A percentile compares a stretch with the other conserved stretches of the same genome.
Conservation (phyloP, 2,888 invertebrate genomes). For the Plagodis dolabraria region DNA sequence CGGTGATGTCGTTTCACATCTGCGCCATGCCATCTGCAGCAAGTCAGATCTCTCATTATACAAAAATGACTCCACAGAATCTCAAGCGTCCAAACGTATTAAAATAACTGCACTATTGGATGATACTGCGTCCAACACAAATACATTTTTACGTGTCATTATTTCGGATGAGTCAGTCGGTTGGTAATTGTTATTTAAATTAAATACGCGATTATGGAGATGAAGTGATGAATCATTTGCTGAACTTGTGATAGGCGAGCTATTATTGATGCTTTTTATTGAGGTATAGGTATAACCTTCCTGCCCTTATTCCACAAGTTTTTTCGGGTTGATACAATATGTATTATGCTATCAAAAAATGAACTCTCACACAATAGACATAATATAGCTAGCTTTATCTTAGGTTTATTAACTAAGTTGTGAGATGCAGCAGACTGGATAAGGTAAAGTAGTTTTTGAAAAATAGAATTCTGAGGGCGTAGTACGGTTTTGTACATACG, state of each 20-base stretch:
- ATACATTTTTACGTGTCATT: constrained; percentile 31
- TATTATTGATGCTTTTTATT: neutral
- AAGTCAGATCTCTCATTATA: constrained; percentile 17
- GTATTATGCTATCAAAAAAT: too few species aligned
- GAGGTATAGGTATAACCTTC: too few species aligned
- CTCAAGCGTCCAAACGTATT: constrained; percentile 5
- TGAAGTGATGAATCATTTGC: constrained; percentile 20
- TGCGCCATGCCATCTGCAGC: neutral
- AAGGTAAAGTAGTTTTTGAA: too few species aligned
- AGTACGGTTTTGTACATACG: too few species aligned
- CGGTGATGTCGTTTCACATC: neutral
- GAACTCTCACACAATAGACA: too few species aligned
- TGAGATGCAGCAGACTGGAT: too few species aligned
- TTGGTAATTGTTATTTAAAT: constrained; percentile 36
- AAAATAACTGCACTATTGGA: constrained; percentile 17
- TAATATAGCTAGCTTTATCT: too few species aligned
- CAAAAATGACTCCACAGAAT: constrained; percentile 21
- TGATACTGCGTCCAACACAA: constrained; percentile 23
- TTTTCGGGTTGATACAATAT: too few species aligned
- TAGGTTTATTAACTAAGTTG: too few species aligned
- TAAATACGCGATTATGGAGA: constrained; percentile 42
- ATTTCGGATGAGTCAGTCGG: constrained; percentile 29
- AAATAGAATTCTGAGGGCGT: too few species aligned
- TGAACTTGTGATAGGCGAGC: neutral
- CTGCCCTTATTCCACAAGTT: too few species aligned